These are phyloP conservation scores for Pseudomyrmex pallidus DNA, from an alignment of 1,140 invertebrate genomes.

Conservation along the genomic window DNA sequence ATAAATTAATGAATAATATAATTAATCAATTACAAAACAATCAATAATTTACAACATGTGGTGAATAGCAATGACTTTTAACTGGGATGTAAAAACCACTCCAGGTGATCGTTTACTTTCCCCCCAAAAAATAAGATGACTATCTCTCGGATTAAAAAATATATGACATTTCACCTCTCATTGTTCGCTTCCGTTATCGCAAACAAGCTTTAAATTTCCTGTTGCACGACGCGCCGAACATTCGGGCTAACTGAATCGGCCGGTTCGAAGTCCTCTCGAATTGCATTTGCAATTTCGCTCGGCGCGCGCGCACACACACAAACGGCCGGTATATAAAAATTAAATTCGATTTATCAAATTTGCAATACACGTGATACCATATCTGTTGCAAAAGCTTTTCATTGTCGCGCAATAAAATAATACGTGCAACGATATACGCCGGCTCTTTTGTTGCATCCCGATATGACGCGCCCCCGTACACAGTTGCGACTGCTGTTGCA, in stretches of 20 bases:
- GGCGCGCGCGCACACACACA: too few relatives aligned
- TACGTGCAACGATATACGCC: slow-evolving; percentile 32
- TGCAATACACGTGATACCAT: background rate
- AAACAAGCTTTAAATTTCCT: background rate
- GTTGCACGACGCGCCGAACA: slow-evolving; percentile 8
- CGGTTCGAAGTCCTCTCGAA: background rate
- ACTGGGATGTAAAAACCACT: too few relatives aligned
- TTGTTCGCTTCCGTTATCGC: slow-evolving; percentile 6
- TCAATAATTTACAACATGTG: too few relatives aligned
- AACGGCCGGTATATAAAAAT: background rate
- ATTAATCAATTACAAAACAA: too few relatives aligned
- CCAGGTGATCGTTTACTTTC: too few relatives aligned
- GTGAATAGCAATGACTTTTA: too few relatives aligned
- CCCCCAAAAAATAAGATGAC: too few relatives aligned
- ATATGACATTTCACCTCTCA: background rate
- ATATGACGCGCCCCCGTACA: background rate
- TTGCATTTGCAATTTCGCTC: slow-evolving; percentile 24
- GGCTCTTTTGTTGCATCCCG: slow-evolving; percentile 18
- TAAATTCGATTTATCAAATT: slow-evolving; percentile 49
- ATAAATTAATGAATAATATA: too few relatives aligned
- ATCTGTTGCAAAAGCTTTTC: slow-evolving; percentile 38
- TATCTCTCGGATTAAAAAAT: background rate
- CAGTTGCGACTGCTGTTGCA: background rate
- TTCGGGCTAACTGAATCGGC: slow-evolving; percentile 37
- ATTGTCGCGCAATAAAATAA: slow-evolving; percentile 49